Evolutionary conservation across 1,140 invertebrate species (phyloP).

Genomic region (Pantala flavescens): DNA sequence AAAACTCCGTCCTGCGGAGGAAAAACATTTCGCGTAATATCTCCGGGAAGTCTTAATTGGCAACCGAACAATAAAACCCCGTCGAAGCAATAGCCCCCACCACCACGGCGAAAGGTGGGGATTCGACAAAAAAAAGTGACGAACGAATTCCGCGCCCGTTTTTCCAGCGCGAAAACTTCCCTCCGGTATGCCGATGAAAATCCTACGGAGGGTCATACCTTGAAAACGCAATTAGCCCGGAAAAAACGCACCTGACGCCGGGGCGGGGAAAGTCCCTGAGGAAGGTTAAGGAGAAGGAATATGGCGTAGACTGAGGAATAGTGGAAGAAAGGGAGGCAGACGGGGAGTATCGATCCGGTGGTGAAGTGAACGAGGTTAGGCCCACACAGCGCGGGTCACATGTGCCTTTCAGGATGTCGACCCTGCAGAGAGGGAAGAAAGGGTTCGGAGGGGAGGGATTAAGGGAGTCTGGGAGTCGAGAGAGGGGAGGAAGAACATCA

Average conservation of each 20-base stretch:
- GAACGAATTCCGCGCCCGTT: no score
- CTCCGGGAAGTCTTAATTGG: no score
- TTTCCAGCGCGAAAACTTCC: no score
- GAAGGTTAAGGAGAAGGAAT: neutral
- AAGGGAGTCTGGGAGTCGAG: neutral
- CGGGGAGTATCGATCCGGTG: neutral
- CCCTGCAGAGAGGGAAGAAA: neutral
- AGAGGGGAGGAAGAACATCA: neutral
- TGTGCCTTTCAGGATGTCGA: neutral
- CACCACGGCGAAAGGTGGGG: no score
- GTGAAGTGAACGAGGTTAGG: conserved; percentile 1
- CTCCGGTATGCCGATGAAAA: no score
- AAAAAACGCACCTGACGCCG: neutral
- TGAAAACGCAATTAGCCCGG: neutral
- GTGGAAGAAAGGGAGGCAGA: neutral
- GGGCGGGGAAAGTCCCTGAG: neutral
- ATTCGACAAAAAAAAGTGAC: no score
- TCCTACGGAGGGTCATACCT: neutral
- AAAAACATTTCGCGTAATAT: no score
- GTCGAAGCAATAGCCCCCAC: no score
- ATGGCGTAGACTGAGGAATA: neutral
- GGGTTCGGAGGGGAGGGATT: neutral
- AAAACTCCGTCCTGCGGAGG: no score
- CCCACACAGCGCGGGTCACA: neutral
- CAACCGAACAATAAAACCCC: no score